Percentiles rank a stretch among this genome's conserved stretches.
Evolutionary conservation across 2,888 invertebrate species (phyloP).

Genomic region (Drosophila lacicola): DNA sequence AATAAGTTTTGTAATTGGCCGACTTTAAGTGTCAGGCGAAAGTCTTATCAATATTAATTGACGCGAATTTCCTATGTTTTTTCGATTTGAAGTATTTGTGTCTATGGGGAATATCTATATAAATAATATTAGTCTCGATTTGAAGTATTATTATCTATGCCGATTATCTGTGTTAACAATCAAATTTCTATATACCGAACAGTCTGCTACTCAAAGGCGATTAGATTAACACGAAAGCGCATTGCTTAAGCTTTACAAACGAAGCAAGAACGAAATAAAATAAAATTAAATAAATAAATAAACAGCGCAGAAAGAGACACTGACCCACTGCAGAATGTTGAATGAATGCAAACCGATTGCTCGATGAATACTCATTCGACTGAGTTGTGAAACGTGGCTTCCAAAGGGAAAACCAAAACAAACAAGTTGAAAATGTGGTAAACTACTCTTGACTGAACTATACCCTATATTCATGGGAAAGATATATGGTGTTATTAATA

Average conservation of each 20-base stretch:
- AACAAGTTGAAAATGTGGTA: neutral
- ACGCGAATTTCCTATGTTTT: conserved; percentile 31
- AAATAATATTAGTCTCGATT: conserved; percentile 18
- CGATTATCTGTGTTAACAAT: conserved; percentile 40
- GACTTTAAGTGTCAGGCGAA: conserved; percentile 29
- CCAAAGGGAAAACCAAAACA: conserved; percentile 25
- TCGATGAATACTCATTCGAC: conserved; percentile 32
- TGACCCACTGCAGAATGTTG: conserved; percentile 25
- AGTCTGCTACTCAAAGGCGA: conserved; percentile 14
- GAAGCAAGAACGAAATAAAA: conserved; percentile 17
- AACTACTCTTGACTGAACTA: neutral
- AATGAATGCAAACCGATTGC: conserved; percentile 28
- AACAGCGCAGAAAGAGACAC: conserved; percentile 3
- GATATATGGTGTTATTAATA: too few relatives aligned
- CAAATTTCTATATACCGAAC: conserved; percentile 18
- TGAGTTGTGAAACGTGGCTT: conserved; percentile 50
- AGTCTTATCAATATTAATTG: conserved; percentile 36
- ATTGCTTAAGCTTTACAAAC: conserved; percentile 23
- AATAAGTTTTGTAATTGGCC: conserved; percentile 18
- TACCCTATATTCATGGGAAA: conserved; percentile 10
- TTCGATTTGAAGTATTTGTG: conserved; percentile 28
- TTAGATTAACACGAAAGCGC: conserved; percentile 47
- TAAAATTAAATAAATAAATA: neutral
- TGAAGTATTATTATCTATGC: conserved; percentile 54
- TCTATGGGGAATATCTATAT: conserved; percentile 42